Conservation (phyloP, 2,113 vertebrate genomes). For the Megaceryle torquata region DNA sequence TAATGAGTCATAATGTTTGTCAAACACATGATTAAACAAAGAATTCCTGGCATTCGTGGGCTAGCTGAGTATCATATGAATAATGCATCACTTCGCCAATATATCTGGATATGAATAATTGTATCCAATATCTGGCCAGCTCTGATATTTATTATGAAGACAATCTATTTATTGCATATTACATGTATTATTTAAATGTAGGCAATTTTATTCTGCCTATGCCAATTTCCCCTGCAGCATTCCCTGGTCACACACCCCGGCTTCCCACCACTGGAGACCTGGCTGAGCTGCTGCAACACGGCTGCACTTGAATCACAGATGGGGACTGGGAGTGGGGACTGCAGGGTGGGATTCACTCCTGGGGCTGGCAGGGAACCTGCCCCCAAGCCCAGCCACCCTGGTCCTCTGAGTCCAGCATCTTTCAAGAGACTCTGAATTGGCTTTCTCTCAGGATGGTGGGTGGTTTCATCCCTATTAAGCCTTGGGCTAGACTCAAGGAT, state of each 20-base stretch:
- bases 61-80: constrained; percentile 37
- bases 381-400: neutral
- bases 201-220: neutral
- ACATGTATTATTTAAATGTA: constrained; percentile 15
- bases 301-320: fast-evolving
- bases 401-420: fast-evolving
- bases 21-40: constrained; percentile 68
- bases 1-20: constrained; percentile 61
- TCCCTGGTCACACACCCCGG: fast-evolving
- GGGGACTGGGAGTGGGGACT: neutral
- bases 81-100: constrained; percentile 39
- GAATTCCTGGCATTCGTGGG: constrained; percentile 45
- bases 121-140: constrained; percentile 1
- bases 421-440: neutral
- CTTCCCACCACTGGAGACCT: fast-evolving
- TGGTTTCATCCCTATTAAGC: neutral
- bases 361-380: neutral
- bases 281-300: fast-evolving
- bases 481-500: constrained; percentile 20
- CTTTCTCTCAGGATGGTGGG: constrained; percentile 1
- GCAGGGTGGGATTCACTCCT: neutral
- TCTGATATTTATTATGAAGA: constrained; percentile 13
- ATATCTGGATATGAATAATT: constrained; percentile 35
- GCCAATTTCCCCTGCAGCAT: neutral
- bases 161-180: constrained; percentile 39